Conservation (phyloP, 2,113 vertebrate genomes). For the Bettongia penicillata region DNA sequence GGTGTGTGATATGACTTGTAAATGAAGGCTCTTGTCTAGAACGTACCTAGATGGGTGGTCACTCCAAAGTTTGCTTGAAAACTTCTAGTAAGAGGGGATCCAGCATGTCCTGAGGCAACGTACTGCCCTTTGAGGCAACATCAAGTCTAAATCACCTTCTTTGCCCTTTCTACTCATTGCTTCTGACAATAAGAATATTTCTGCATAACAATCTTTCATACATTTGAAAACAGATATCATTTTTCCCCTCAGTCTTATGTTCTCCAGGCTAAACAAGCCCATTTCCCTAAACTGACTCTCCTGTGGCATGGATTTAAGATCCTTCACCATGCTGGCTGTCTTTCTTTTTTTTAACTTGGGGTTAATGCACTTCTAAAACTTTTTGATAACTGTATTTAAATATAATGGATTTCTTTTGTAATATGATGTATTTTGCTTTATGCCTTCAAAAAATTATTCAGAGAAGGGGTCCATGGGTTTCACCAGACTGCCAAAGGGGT, state of each 20-base stretch:
- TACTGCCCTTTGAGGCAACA: not conserved
- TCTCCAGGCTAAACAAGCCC: not conserved
- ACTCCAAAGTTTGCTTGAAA: not conserved
- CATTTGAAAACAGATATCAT: not conserved
- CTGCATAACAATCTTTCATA: not conserved
- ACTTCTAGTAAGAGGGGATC: not conserved
- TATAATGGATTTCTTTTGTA: not conserved
- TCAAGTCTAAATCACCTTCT: not conserved
- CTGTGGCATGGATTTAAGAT: not conserved
- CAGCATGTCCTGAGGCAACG: not conserved
- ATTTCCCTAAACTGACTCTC: not conserved
- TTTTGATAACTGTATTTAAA: not conserved
- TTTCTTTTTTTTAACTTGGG: not conserved
- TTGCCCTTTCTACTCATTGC: not conserved
- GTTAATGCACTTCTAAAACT: not conserved
- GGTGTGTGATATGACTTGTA: not conserved
- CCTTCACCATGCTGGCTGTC: not conserved
- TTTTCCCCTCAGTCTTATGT: not conserved
- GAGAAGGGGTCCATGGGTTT: not conserved
- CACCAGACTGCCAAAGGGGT: not conserved
- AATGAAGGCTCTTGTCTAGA: not conserved
- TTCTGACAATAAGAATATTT: not conserved
- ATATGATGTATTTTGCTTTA: not conserved
- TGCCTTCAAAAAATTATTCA: not conserved
- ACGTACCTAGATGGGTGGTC: not conserved